phyloP scores from a whole-genome alignment of 37 sponge, comb jelly and placozoan genomes.

The Aphrocallistes beatrix region DNA sequence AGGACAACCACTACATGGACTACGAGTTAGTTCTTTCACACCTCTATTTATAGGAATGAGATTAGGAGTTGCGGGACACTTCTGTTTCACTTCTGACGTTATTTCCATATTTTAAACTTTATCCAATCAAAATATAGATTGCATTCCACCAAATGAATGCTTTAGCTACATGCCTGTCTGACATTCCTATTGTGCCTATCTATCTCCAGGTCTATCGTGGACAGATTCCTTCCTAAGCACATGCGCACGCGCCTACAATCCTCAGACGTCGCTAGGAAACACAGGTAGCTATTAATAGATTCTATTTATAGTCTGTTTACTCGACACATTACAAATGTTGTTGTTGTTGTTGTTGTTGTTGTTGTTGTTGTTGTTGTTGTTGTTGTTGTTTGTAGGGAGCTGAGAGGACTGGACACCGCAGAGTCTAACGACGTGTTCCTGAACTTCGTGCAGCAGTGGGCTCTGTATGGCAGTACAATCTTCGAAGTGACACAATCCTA shows the following conservation, averaged over 20 bases:
- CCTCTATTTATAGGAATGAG: too few relatives aligned
- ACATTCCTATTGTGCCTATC: background rate
- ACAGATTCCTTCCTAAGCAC: slow-evolving; percentile 64
- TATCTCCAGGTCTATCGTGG: slow-evolving; percentile 48
- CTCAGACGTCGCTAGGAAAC: slow-evolving; percentile 61
- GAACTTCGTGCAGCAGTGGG: slow-evolving; percentile 72
- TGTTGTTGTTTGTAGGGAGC: background rate
- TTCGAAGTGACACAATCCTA: slow-evolving; percentile 87
- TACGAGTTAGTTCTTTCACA: background rate
- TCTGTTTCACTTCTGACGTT: background rate
- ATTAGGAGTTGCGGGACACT: too few relatives aligned
- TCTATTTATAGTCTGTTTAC: background rate
- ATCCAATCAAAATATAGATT: too few relatives aligned
- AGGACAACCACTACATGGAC: slow-evolving; percentile 32
- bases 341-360: background rate
- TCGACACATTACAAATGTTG: background rate
- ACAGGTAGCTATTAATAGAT: too few relatives aligned
- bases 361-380: background rate
- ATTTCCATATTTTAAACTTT: background rate
- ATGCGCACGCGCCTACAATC: slow-evolving; percentile 52
- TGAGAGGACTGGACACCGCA: background rate
- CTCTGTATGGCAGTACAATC: slow-evolving; percentile 82
- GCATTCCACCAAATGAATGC: background rate
- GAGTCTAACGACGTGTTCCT: slow-evolving; percentile 69
- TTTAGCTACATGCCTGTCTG: background rate